phyloP scores from a whole-genome alignment of 2,888 invertebrate species.

The Drosophila sordidula region DNA sequence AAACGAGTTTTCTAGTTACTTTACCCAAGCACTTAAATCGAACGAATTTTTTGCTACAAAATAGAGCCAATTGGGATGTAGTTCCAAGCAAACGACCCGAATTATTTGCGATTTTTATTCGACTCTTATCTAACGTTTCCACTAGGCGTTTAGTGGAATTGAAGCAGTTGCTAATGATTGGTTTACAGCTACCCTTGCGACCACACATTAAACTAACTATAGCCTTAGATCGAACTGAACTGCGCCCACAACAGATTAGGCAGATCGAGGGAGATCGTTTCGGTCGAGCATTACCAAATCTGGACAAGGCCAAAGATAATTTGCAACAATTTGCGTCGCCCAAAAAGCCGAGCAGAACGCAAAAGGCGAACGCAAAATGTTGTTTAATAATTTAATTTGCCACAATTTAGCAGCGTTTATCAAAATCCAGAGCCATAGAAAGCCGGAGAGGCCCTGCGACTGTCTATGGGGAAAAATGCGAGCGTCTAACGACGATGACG shows the following conservation, averaged over 20 bases:
- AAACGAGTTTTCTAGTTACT: too few relatives aligned
- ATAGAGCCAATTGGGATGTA: too few relatives aligned
- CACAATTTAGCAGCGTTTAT: slow-evolving; percentile 84
- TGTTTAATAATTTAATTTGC: slow-evolving; percentile 84
- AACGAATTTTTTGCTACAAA: too few relatives aligned
- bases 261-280: slow-evolving; percentile 18
- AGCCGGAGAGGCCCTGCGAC: background rate
- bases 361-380: slow-evolving; percentile 71
- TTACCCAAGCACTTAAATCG: too few relatives aligned
- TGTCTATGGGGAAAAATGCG: slow-evolving; percentile 33
- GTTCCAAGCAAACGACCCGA: too few relatives aligned
- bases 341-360: slow-evolving; percentile 35
- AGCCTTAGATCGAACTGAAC: slow-evolving; percentile 28
- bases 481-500: slow-evolving; percentile 20
- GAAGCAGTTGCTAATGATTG: slow-evolving; percentile 35
- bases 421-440: slow-evolving; percentile 60
- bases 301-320: slow-evolving; percentile 81
- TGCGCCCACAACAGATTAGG: slow-evolving; percentile 40
- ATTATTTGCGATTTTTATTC: too few relatives aligned
- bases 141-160: slow-evolving; percentile 1
- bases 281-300: slow-evolving; percentile 57
- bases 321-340: slow-evolving; percentile 76
- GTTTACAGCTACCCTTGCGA: slow-evolving; percentile 18
- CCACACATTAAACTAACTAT: slow-evolving; percentile 46
- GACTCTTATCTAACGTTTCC: background rate